phyloP scores from a whole-genome alignment of 1,140 invertebrate species.

The Cephus cinctus region DNA sequence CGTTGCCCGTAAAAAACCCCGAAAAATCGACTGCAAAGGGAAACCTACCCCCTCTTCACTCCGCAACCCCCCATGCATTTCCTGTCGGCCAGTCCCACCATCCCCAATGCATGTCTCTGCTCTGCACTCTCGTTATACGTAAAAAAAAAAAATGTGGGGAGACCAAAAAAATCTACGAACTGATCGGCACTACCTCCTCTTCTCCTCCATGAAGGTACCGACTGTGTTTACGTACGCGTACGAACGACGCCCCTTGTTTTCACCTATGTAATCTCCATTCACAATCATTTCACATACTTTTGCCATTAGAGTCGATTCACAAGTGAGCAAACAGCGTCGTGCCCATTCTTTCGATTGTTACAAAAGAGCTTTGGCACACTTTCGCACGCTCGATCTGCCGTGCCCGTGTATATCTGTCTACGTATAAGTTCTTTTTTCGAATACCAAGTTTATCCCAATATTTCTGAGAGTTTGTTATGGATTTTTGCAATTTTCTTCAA shows the following conservation, averaged over 20 bases:
- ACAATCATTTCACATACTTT: conserved; percentile 55
- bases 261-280: conserved; percentile 53
- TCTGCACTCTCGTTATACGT: conserved; percentile 39
- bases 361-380: too few species aligned
- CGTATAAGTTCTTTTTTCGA: too few species aligned
- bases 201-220: conserved; percentile 15
- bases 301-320: conserved; percentile 52
- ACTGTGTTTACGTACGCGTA: conserved; percentile 19
- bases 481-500: not conserved
- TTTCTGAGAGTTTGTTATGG: not conserved
- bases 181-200: conserved; percentile 7
- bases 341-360: too few species aligned
- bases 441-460: too few species aligned
- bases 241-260: conserved; percentile 38
- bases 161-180: conserved; percentile 43
- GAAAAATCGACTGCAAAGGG: conserved; percentile 46
- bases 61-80: conserved; percentile 2
- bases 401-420: too few species aligned
- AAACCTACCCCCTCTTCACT: conserved; percentile 23
- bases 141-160: conserved; percentile 41
- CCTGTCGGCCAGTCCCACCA: conserved; percentile 22
- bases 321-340: conserved; percentile 53
- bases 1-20: conserved; percentile 47
- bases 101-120: conserved; percentile 39
- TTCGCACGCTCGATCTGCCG: too few species aligned